Evolutionary conservation across 2,888 invertebrate genomes (phyloP).

Genomic region (Callosobruchus maculatus): DNA sequence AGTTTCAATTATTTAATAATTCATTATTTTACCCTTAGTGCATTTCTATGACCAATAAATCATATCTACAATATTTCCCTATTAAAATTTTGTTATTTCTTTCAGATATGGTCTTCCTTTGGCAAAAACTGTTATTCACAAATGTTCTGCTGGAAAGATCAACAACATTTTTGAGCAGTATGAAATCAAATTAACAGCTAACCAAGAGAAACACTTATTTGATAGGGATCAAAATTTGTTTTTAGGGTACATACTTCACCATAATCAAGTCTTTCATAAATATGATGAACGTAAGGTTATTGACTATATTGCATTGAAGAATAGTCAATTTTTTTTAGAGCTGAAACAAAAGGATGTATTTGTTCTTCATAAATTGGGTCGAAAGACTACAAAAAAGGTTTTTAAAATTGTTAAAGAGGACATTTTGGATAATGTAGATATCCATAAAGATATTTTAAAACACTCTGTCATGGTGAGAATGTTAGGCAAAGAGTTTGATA

Average conservation of each 20-base stretch:
- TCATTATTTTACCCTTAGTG: too few relatives aligned
- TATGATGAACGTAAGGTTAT: conserved; percentile 20
- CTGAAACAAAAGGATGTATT: conserved; percentile 11
- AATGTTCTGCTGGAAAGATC: conserved; percentile 26
- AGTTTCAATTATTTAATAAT: too few relatives aligned
- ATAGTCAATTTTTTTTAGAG: conserved; percentile 18
- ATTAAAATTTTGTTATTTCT: conserved; percentile 1
- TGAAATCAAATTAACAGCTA: conserved; percentile 18
- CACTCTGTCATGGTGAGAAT: conserved; percentile 15
- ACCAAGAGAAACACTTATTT: conserved; percentile 24
- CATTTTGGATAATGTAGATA: conserved; percentile 13
- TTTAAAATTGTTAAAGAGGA: conserved; percentile 16
- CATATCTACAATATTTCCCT: not conserved
- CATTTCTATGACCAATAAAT: too few relatives aligned
- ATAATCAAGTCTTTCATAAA: conserved; percentile 5
- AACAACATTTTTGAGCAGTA: conserved; percentile 14
- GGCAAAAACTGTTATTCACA: conserved; percentile 23
- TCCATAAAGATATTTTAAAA: conserved; percentile 14
- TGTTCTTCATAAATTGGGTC: conserved; percentile 10
- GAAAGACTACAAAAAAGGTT: conserved; percentile 18
- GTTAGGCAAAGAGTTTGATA: conserved; percentile 14
- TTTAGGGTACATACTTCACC: conserved; percentile 19
- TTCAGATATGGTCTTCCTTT: conserved; percentile 28
- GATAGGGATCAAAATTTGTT: conserved; percentile 19
- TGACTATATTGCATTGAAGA: conserved; percentile 16